phyloP scores from a whole-genome alignment of 2,888 invertebrate genomes.

The Exephanes ischioxanthus region DNA sequence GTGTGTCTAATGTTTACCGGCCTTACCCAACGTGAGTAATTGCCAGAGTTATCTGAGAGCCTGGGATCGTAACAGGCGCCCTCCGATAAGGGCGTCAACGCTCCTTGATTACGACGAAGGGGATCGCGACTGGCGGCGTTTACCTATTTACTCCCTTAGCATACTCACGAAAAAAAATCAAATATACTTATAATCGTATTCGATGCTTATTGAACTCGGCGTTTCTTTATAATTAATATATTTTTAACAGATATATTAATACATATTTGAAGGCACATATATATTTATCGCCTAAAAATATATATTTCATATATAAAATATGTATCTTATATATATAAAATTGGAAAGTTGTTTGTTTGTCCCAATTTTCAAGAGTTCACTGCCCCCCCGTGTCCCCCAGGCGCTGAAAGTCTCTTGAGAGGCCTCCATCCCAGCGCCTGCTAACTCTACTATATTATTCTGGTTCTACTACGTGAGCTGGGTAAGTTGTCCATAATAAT shows the following conservation, averaged over 20 bases:
- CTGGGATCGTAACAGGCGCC: not conserved
- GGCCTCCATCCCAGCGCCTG: no score
- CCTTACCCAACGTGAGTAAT: slow-evolving; percentile 63
- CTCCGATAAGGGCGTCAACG: slow-evolving; percentile 31
- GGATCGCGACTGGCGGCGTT: not conserved
- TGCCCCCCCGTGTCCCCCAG: no score
- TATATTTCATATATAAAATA: not conserved
- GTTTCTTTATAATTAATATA: no score
- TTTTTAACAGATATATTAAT: no score
- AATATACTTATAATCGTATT: no score
- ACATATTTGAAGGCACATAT: not conserved
- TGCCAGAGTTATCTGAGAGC: slow-evolving; percentile 26
- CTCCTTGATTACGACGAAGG: slow-evolving; percentile 20
- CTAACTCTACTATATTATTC: no score
- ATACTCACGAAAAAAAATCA: no score
- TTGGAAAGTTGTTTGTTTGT: not conserved
- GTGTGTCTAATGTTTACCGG: slow-evolving; percentile 53
- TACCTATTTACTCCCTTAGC: not conserved
- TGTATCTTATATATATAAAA: not conserved
- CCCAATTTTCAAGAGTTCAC: not conserved
- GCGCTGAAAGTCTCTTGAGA: no score
- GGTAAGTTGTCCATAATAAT: no score
- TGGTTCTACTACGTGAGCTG: no score
- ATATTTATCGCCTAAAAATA: not conserved
- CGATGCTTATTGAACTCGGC: no score